Evolutionary conservation across 2,797 vertebrate species (phyloP).

Genomic region (Halcyon chelicuti): DNA sequence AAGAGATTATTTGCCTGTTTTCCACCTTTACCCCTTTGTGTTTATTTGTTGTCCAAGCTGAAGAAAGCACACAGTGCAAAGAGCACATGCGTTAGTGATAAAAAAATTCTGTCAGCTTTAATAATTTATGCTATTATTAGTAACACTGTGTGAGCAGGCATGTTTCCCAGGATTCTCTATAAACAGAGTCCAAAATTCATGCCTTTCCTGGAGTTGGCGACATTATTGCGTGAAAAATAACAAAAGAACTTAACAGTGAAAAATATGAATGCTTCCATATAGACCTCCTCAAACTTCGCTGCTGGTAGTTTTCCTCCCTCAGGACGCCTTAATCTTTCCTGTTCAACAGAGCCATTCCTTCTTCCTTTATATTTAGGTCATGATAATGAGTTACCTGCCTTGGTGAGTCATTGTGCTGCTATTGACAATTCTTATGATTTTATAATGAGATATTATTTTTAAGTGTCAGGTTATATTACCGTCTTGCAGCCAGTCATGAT

Average conservation of each 20-base stretch:
- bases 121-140: constrained; percentile 52
- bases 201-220: not conserved
- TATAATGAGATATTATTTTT: constrained; percentile 31
- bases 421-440: constrained; percentile 25
- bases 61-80: not conserved
- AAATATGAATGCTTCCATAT: not conserved
- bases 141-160: constrained; percentile 23
- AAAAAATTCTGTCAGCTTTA: constrained; percentile 24
- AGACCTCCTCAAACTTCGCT: not conserved
- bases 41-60: not conserved
- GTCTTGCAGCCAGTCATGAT: not conserved
- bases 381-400: constrained; percentile 45
- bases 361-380: constrained; percentile 34
- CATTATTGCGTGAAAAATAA: not conserved
- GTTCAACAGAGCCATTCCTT: not conserved
- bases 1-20: not conserved
- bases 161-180: not conserved
- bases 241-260: not conserved
- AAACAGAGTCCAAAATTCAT: not conserved
- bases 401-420: constrained; percentile 18
- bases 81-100: not conserved
- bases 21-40: not conserved
- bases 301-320: not conserved
- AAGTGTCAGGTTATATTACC: not conserved
- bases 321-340: not conserved